Evolutionary conservation across 2,113 vertebrate species (phyloP).

Genomic region (Paradisaea rubra): DNA sequence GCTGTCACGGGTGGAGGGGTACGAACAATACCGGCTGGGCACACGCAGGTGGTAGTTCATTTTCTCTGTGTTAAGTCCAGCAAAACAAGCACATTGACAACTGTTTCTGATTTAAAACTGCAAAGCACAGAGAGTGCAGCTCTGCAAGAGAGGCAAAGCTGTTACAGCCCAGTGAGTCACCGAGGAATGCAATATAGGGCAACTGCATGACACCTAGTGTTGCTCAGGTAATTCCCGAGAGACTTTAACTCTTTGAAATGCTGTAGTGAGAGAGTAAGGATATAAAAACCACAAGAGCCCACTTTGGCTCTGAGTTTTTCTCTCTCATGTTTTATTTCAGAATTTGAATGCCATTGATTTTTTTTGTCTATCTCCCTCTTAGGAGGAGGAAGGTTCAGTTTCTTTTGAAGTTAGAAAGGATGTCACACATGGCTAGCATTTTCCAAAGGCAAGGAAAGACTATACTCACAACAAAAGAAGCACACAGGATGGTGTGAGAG

Average conservation of each 20-base stretch:
- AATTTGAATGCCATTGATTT: background rate
- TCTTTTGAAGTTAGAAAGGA: background rate
- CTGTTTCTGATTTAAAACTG: background rate
- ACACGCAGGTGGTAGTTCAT: background rate
- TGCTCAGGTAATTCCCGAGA: background rate
- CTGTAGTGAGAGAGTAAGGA: background rate
- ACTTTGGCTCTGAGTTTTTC: background rate
- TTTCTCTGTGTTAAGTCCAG: background rate
- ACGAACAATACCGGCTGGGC: background rate
- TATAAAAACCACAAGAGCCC: background rate
- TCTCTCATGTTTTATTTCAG: background rate
- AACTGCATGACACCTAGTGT: background rate
- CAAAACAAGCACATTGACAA: background rate
- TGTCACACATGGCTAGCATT: slow-evolving; percentile 5
- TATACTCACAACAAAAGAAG: background rate
- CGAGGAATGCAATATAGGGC: background rate
- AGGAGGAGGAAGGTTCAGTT: background rate
- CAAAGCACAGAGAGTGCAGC: background rate
- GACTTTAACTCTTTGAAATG: slow-evolving; percentile 17
- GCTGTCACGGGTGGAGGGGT: slow-evolving; percentile 36
- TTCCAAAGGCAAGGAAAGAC: slow-evolving; percentile 33
- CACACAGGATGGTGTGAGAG: background rate
- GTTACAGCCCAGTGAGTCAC: background rate
- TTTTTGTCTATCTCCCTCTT: background rate
- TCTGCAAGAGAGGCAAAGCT: background rate